Base-by-base conservation (phyloP, 2,797 vertebrate species). In the Lepus oiostolus region DNA sequence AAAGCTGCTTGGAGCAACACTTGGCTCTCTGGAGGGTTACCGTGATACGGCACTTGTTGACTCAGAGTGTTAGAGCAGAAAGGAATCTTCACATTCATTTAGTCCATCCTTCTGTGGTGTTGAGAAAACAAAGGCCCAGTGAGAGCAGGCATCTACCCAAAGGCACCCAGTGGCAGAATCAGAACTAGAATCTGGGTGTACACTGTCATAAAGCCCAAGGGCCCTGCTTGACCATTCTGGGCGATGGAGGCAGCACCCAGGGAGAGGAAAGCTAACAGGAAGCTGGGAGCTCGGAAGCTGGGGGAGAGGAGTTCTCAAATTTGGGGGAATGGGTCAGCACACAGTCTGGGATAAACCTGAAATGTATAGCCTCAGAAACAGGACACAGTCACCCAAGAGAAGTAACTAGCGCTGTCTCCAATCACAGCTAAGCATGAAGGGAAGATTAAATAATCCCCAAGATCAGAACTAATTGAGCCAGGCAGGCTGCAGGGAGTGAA, bases 401-500 rank as follows among this genome's bases (percentile, higher is more conserved):
- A 72, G 24, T 85, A 90, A 85, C 35, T 50, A 68, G 77, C 52
- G 81, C 28, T 84, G 35, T 65, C 11, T 52, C 5, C 0, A n/a
- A 80, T 86, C 62, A 91, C 90, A 86, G 62, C 85, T 62, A 95
- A 92, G 72, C n/a, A 81, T 30, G 50, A 74, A 95, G 54, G 26
- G 52, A 93, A 75, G 65, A 90, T 79, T 83, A 92, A 86, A 81
- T 90, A 80, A 92, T 68, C 54, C 82, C 62, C 79, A 96, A 90
- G 47, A 91, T 76, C 68, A 94, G 19, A 88, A 58, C 60, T 85
- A 93, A 89, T 14, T 71, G 38, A 80, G 75, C 30, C 70, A 72
- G 90, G 22, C 68, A 72, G 79, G 32, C 11, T 47, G n/a, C 68
- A 81, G 24, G 71, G 54, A 85, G 13, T 52, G 63, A 93, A 88